Conservation (phyloP, 1,140 invertebrate genomes). For the Megalopta genalis region DNA sequence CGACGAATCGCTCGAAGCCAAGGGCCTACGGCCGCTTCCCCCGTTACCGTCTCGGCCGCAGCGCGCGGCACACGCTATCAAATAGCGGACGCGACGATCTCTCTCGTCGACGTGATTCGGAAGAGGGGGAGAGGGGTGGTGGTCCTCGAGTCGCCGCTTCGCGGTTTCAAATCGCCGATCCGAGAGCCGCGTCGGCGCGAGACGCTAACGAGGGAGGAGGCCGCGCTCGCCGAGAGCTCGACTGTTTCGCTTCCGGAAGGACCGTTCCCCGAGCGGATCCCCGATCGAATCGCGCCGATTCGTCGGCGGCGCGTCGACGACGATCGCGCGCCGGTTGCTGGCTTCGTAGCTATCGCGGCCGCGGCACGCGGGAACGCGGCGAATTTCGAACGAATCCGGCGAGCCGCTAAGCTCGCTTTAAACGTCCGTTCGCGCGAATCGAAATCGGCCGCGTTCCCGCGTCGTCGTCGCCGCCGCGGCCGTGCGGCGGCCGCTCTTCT, state of each 20-base stretch:
- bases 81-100: no score
- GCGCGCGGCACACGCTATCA: no score
- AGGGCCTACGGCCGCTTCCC: no score
- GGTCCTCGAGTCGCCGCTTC: no score
- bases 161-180: no score
- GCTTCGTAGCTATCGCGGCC: background rate
- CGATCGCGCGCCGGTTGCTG: background rate
- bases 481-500: background rate
- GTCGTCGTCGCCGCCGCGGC: background rate
- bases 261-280: background rate
- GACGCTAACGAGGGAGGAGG: no score
- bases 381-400: background rate
- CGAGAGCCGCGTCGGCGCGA: no score
- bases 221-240: no score
- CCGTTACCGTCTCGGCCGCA: no score
- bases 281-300: background rate
- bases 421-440: background rate
- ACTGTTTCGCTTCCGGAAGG: no score
- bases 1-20: background rate
- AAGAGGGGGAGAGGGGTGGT: no score
- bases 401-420: background rate
- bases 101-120: no score
- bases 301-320: slow-evolving; percentile 7
- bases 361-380: background rate
- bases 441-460: background rate